phyloP scores from a whole-genome alignment of 2,113 vertebrate genomes.

The Spizaetus ornatus region DNA sequence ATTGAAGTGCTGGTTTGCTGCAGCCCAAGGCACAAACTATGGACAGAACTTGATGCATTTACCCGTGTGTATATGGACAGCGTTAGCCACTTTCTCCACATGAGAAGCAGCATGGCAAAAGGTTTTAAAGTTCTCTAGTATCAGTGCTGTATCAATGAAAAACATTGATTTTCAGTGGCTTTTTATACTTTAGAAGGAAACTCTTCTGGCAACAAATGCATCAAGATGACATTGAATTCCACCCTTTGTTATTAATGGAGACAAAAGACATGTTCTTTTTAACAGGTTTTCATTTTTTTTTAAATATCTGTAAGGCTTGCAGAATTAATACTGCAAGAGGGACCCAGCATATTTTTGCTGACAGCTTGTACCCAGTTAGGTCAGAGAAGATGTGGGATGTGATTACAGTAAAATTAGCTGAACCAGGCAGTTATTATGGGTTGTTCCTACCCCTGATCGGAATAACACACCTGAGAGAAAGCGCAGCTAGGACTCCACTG shows the following conservation, averaged over 20 bases:
- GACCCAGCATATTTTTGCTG: background rate
- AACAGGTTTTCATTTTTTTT: background rate
- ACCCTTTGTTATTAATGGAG: background rate
- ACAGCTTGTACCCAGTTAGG: background rate
- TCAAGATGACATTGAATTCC: background rate
- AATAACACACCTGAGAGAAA: background rate
- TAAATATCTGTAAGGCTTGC: background rate
- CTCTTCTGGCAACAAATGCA: background rate
- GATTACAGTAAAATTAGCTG: background rate
- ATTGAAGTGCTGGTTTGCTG: constrained; percentile 30
- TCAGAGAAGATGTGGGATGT: background rate
- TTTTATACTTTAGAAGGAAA: background rate
- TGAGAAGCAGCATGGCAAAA: background rate
- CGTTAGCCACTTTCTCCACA: background rate
- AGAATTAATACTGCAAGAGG: background rate
- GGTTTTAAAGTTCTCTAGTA: background rate
- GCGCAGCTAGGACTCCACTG: fast-evolving
- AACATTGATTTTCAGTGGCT: background rate
- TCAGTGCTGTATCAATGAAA: background rate
- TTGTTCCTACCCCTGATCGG: background rate
- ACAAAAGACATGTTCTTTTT: background rate
- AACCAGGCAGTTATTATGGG: background rate
- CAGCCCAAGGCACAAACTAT: background rate
- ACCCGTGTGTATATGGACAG: background rate
- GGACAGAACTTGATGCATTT: background rate